Conservation (phyloP, 2,797 vertebrate species). For the Lerista edwardsae region DNA sequence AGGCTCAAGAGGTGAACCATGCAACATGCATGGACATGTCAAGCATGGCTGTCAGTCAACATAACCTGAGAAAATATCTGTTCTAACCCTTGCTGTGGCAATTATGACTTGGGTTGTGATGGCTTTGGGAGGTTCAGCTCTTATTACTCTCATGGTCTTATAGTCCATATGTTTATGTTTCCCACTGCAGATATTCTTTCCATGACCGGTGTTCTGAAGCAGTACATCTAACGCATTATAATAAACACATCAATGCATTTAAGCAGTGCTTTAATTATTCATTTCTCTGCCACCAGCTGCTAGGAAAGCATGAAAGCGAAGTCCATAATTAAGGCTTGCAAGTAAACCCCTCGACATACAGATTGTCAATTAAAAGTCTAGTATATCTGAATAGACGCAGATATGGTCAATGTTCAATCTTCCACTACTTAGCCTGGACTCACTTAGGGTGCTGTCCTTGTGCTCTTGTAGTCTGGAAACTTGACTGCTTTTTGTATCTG, state of each 20-base stretch:
- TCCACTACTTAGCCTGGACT: not conserved
- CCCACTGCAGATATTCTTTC: not conserved
- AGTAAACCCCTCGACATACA: not conserved
- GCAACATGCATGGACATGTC: not conserved
- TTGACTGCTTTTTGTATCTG: not conserved
- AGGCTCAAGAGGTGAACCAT: not conserved
- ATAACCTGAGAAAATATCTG: not conserved
- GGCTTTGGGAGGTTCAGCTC: not conserved
- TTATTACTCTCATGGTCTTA: no score
- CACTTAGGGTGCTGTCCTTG: not conserved
- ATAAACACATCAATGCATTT: conserved; percentile 4
- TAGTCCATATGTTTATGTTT: no score
- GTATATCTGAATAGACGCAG: not conserved
- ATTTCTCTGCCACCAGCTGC: conserved; percentile 17
- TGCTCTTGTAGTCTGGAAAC: not conserved
- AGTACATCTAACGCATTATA: not conserved
- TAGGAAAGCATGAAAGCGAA: not conserved
- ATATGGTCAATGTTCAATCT: not conserved
- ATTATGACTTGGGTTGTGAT: not conserved
- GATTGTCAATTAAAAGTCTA: not conserved
- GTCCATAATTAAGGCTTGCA: conserved; percentile 10
- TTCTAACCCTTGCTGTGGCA: not conserved
- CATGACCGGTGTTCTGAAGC: not conserved
- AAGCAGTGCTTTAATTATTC: conserved; percentile 7
- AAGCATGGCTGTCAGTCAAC: not conserved